Evolutionary conservation across 2,113 vertebrate genomes (phyloP), one percentile per base, ranked within the genome.

Genomic region (Helogale parvula): DNA sequence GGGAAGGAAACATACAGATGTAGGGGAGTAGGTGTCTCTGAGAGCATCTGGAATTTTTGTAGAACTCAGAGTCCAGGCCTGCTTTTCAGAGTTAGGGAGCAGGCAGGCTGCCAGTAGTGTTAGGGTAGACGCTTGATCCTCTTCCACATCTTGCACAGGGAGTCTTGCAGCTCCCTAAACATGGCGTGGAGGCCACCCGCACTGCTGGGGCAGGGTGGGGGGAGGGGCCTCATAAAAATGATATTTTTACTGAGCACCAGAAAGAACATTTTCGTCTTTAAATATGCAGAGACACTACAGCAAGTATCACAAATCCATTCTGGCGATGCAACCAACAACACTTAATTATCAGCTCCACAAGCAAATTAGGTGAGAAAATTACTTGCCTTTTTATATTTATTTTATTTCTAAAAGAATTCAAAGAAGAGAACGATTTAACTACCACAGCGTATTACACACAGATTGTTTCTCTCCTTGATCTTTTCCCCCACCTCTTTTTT

Each of bases 341-440:
- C 99, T 99, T 99, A 99, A 99, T 99, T 99, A 99, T 99, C 99
- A 99, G 99, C 98, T 99, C 98, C 98, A 98, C 98, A 98, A 98
- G 98, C 98, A 99, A 99, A 99, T 99, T 99, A 99, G 98, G 99
- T 99, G 99, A 99, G 99, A 99, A 99, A 99, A 99, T 99, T 98
- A 98, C 99, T 99, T 99, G 98, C 98, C 98, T 99, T 99, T 99
- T 99, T 99, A 98, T 98, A 99, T 99, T 98, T 98, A 98, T 99
- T 98, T 99, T 99, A 98, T 98, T 98, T 99, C 98, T 98, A 98
- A 98, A 99, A 98, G 96, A 98, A 98, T 88, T 85, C 97, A 97
- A 98, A 98, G 97, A 98, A 38, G 88, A 98, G 96, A 97, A 97
- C 33, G 97, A 96, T 98, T 98, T 97, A 98, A 96, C 96, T 93